phyloP scores from a whole-genome alignment of 2,888 invertebrate species.

The Congeria kusceri region DNA sequence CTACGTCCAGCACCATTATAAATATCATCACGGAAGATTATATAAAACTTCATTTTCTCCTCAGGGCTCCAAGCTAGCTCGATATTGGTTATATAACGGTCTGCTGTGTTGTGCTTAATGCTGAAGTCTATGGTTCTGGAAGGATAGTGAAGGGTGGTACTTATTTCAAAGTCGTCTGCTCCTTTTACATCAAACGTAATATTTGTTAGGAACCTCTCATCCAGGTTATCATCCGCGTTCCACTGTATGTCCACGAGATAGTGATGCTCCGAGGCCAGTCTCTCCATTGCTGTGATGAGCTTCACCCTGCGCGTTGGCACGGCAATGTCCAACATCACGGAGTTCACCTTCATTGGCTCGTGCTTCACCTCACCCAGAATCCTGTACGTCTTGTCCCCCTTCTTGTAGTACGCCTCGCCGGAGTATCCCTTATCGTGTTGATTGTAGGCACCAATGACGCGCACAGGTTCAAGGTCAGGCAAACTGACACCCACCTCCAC shows the following conservation, averaged over 20 bases:
- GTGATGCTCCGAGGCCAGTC: constrained; percentile 40
- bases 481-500: constrained; percentile 46
- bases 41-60: constrained; percentile 53
- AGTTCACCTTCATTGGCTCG: constrained; percentile 29
- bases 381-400: constrained; percentile 49
- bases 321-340: constrained; percentile 46
- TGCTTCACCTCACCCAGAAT: constrained; percentile 26
- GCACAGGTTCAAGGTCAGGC: constrained; percentile 46
- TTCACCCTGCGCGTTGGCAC: constrained; percentile 64
- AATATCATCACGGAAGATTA: constrained; percentile 58
- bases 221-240: constrained; percentile 70
- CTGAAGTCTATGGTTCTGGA: constrained; percentile 49
- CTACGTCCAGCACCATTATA: constrained; percentile 40
- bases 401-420: constrained; percentile 40
- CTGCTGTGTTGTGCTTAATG: constrained; percentile 57
- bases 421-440: constrained; percentile 43
- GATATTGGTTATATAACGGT: constrained; percentile 56
- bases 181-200: constrained; percentile 52
- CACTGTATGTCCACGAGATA: constrained; percentile 67
- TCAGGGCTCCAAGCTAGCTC: constrained; percentile 69
- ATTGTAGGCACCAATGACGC: constrained; percentile 39
- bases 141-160: constrained; percentile 60
- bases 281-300: constrained; percentile 41
- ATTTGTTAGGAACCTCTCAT: constrained; percentile 60
- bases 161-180: constrained; percentile 60